phyloP scores from a whole-genome alignment of 2,113 vertebrate species.

The Chinchilla lanigera region DNA sequence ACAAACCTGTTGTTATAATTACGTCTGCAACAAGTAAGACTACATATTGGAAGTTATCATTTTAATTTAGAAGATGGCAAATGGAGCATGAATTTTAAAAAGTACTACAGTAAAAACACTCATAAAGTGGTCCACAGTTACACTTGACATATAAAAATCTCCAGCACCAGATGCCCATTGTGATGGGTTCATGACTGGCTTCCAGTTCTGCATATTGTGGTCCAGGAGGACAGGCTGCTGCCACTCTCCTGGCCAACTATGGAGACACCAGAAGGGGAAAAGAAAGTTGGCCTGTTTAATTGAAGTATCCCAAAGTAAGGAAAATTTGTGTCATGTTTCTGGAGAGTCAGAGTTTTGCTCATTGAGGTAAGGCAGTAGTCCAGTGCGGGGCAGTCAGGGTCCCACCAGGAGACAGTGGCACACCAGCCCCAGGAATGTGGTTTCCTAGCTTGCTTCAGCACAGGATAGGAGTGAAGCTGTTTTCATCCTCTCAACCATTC shows the following conservation, averaged over 20 bases:
- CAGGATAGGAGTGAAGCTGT: not conserved
- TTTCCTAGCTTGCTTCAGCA: not conserved
- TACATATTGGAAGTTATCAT: slow-evolving; percentile 46
- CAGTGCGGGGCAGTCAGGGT: not conserved
- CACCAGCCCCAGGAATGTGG: too few relatives aligned
- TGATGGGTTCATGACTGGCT: slow-evolving; percentile 36
- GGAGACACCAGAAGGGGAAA: not conserved
- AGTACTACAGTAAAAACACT: not conserved
- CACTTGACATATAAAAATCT: slow-evolving; percentile 35
- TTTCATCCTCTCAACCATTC: not conserved
- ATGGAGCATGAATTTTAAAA: slow-evolving; percentile 38
- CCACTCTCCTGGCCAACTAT: not conserved
- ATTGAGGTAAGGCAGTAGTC: not conserved
- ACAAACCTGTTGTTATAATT: slow-evolving; percentile 50
- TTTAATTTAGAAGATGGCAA: slow-evolving; percentile 54
- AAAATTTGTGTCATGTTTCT: not conserved
- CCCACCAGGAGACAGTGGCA: not conserved
- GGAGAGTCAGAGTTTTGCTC: not conserved
- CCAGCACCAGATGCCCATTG: not conserved
- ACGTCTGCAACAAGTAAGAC: slow-evolving; percentile 30
- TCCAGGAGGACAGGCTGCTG: not conserved
- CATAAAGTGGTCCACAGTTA: not conserved
- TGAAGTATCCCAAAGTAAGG: not conserved
- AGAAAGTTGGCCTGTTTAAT: not conserved
- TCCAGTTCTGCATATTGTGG: not conserved